A percentile compares a stretch with the other conserved stretches of the same genome.
phyloP scores from a whole-genome alignment of 1,140 invertebrate genomes.

The Bathynomus jamesi region DNA sequence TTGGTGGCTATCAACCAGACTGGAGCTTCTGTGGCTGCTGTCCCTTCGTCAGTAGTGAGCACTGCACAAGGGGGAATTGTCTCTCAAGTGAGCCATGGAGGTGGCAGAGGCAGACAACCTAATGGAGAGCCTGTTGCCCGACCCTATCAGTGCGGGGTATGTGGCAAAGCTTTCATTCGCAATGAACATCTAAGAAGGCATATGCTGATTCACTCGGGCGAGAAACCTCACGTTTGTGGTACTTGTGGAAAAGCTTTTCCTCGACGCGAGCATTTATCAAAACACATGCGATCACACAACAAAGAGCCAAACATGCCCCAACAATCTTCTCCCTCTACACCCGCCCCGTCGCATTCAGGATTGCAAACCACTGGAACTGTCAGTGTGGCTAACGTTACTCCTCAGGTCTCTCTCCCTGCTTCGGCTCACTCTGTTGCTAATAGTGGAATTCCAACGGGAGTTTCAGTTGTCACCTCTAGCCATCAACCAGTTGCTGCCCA shows the following conservation, averaged over 20 bases:
- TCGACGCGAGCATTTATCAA: conserved; percentile 36
- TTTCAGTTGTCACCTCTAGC: conserved; percentile 19
- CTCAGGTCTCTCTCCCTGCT: neutral
- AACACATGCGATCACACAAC: conserved; percentile 35
- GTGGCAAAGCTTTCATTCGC: conserved; percentile 74
- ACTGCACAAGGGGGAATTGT: neutral
- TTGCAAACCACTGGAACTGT: neutral
- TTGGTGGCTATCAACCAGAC: conserved; percentile 33
- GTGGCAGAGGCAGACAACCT: conserved; percentile 4
- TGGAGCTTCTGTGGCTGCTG: neutral
- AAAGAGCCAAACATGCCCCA: conserved; percentile 9
- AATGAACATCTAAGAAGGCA: conserved; percentile 36
- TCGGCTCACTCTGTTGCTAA: neutral
- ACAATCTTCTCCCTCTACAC: neutral
- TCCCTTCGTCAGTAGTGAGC: neutral
- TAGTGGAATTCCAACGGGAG: conserved; percentile 11
- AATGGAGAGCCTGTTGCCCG: conserved; percentile 33
- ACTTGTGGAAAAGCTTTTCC: conserved; percentile 42
- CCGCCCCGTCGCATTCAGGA: neutral
- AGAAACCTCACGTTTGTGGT: conserved; percentile 80
- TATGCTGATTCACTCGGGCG: conserved; percentile 35
- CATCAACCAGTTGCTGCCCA: conserved; percentile 21
- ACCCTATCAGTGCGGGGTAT: conserved; percentile 49
- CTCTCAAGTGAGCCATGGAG: neutral
- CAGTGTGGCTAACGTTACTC: neutral